A percentile compares a stretch with the other conserved stretches of the same genome.
Evolutionary conservation across 2,113 vertebrate species (phyloP).

Genomic region (Mustela nigripes): DNA sequence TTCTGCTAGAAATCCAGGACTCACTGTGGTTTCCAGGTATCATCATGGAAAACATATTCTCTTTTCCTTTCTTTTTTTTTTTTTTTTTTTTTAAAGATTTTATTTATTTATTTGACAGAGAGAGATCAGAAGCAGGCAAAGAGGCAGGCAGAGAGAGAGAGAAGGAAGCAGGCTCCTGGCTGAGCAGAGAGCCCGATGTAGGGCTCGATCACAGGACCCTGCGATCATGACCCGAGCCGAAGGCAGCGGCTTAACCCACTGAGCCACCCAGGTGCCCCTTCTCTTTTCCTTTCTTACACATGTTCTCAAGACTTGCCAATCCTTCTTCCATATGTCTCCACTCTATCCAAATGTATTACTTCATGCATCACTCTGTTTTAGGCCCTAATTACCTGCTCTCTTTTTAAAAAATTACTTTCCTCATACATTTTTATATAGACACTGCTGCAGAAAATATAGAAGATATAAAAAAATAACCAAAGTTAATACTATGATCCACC

Average conservation of each 20-base stretch:
- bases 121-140: too few relatives aligned
- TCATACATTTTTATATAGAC: background rate
- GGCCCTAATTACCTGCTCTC: background rate
- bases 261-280: too few relatives aligned
- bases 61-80: constrained; percentile 13
- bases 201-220: too few relatives aligned
- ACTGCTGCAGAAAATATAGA: background rate
- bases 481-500: background rate
- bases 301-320: background rate
- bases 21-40: background rate
- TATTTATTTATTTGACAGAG: too few relatives aligned
- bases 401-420: background rate
- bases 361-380: background rate
- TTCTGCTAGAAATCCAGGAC: background rate
- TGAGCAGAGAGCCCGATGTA: too few relatives aligned
- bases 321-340: background rate
- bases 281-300: background rate
- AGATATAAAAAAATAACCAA: background rate
- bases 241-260: too few relatives aligned
- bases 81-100: too few relatives aligned
- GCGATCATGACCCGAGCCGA: too few relatives aligned
- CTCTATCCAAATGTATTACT: background rate
- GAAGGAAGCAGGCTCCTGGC: too few relatives aligned
- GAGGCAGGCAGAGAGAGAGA: too few relatives aligned
- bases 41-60: background rate